Conservation (phyloP, 1,140 invertebrate species). For the Sitobion miscanthi region DNA sequence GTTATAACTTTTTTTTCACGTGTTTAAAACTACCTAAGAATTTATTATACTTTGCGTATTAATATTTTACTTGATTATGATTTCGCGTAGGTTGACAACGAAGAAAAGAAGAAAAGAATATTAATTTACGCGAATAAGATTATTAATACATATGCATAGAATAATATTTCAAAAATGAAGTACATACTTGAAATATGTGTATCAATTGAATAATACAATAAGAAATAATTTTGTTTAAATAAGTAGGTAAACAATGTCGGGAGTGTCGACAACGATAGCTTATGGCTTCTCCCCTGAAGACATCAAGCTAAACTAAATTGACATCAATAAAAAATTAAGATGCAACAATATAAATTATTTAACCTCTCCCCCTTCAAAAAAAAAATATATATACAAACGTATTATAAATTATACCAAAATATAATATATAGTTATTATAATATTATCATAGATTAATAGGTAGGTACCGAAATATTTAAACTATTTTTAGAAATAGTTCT, state of each 20-base stretch:
- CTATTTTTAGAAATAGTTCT: not conserved
- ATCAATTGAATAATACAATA: not conserved
- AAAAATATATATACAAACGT: not conserved
- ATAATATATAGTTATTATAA: not conserved
- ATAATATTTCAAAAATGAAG: not conserved
- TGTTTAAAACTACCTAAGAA: not conserved
- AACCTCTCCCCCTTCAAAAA: not conserved
- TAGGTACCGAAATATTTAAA: not conserved
- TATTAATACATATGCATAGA: not conserved
- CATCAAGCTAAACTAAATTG: not conserved
- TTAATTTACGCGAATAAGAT: not conserved
- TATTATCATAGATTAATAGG: not conserved
- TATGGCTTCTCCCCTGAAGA: not conserved
- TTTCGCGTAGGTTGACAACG: not conserved
- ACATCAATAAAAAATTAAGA: no score
- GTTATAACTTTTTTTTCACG: not conserved
- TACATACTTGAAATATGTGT: not conserved
- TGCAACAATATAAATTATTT: not conserved
- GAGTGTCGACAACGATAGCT: not conserved
- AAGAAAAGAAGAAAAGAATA: rapidly evolving
- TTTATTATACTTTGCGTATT: not conserved
- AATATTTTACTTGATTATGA: not conserved
- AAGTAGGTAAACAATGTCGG: not conserved
- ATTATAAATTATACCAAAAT: not conserved
- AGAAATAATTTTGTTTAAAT: not conserved